Evolutionary conservation across 1,140 invertebrate genomes (phyloP), one percentile per base, ranked within the genome.

Genomic region (Leptinotarsa texana): DNA sequence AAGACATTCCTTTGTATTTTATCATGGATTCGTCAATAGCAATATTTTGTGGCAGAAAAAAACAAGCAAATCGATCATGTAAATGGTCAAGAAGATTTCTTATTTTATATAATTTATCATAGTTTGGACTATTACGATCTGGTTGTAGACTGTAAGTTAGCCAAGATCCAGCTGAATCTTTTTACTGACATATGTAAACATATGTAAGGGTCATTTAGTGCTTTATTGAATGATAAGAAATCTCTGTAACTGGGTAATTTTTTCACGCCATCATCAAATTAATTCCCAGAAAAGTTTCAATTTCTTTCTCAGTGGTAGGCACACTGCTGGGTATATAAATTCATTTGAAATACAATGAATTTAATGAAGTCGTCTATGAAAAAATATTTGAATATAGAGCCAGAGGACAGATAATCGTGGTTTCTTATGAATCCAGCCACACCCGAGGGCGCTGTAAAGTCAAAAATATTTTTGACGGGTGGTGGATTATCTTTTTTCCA

Each of bases 1-100:
- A 13, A 47, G 24, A 62, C 11, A 73, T 63, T 8, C 80, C 82
- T 80, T 85, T 84, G 74, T 83, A 85, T 77, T 82, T 82, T 57
- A 86, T 79, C 79, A 85, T 77, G 8, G 72, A 77, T 65, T 77
- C 72, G 48, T 75, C 63, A 13, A 17, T 57, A 57, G n/a, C 51
- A 17, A 57, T 15, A 57, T 57, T 57, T 57, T 57, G 13, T 0
- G 51, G 17, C 27, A 27, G 27, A 57, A n/a, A 57, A n/a, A 33
- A 57, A 57, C 51, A 4, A 5, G 4, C n/a, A n/a, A 3, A 57
- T 15, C 51, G 13, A 57, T 57, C 51, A 17, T 57, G 51, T 15
- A 27, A 27, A 27, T 27, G 27, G 27, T 33, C 33, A 33, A 33
- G 6, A 33, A 57, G 51, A n/a, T 0, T 15, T 17, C n/a, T 57